Conservation (phyloP, 1,140 invertebrate species). For the Zaprionus nigranus region DNA sequence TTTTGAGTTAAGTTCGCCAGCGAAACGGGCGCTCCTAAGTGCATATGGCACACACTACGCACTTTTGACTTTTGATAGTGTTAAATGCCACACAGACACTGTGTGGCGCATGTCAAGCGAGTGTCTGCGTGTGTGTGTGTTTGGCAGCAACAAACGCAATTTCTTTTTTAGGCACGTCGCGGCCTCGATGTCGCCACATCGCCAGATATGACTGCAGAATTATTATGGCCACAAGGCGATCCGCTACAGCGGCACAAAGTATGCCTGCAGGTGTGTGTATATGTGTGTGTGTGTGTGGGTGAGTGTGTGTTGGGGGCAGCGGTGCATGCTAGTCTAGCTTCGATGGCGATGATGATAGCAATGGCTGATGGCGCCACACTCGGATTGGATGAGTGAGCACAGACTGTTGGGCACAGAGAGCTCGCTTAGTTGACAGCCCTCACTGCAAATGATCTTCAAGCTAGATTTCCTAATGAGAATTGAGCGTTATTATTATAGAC, state of each 20-base stretch:
- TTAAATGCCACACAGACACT: constrained; percentile 68
- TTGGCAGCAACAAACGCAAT: constrained; percentile 61
- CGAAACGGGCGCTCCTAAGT: constrained; percentile 47
- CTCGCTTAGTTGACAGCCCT: neutral
- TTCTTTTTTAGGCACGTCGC: constrained; percentile 80
- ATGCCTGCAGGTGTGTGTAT: neutral
- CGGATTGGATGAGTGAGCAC: constrained; percentile 9
- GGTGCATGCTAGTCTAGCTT: constrained; percentile 20
- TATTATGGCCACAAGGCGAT: constrained; percentile 54
- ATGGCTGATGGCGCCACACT: constrained; percentile 16
- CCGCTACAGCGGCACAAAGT: constrained; percentile 16
- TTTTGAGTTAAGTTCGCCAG: constrained; percentile 73
- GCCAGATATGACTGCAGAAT: constrained; percentile 69
- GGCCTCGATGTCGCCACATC: constrained; percentile 55
- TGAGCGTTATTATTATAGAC: neutral
- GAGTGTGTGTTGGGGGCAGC: constrained; percentile 11
- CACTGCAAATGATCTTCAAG: neutral
- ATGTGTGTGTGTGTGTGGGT: neutral
- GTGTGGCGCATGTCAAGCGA: constrained; percentile 62
- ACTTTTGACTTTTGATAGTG: constrained; percentile 80
- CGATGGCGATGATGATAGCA: constrained; percentile 25
- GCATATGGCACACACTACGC: constrained; percentile 65
- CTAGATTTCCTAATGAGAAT: constrained; percentile 4
- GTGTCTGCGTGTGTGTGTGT: constrained; percentile 13
- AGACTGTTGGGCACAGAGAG: neutral